Evolutionary conservation across 2,888 invertebrate species (phyloP).

Genomic region (Hirtodrosophila confusa): DNA sequence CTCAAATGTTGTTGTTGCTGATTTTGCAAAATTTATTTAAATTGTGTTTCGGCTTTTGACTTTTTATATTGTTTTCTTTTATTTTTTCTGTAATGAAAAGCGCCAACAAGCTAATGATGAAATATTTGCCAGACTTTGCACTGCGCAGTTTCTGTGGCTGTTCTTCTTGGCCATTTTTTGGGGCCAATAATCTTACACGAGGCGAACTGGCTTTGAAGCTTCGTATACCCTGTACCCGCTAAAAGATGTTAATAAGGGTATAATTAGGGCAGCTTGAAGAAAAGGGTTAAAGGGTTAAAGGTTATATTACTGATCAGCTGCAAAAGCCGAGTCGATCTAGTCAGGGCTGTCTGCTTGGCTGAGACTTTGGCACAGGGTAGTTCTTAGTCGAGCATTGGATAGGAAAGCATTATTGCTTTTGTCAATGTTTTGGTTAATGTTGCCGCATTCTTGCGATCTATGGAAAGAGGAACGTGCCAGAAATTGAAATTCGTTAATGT

Average conservation of each 20-base stretch:
- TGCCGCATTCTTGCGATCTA: constrained; percentile 55
- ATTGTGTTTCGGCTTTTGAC: constrained; percentile 50
- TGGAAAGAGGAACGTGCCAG: constrained; percentile 54
- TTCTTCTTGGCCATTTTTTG: constrained; percentile 31
- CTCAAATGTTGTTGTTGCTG: constrained; percentile 44
- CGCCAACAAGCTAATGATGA: constrained; percentile 72
- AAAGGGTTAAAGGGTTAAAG: no score
- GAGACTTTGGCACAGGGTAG: no score
- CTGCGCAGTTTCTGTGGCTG: constrained; percentile 65
- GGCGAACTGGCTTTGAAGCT: constrained; percentile 28
- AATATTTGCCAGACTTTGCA: constrained; percentile 67
- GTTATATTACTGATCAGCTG: no score
- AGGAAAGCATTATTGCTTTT: neutral
- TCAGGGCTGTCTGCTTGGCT: no score
- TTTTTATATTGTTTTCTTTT: constrained; percentile 19
- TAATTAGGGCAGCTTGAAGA: no score
- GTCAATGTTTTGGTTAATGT: constrained; percentile 17
- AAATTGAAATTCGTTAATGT: constrained; percentile 47
- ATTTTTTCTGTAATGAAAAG: constrained; percentile 67
- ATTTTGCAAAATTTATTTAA: constrained; percentile 75
- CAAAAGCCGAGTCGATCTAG: no score
- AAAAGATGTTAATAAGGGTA: no score
- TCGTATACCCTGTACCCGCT: no score
- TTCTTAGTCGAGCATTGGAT: no score
- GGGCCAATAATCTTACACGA: constrained; percentile 62